Base-by-base conservation (phyloP, 2,797 vertebrate genomes). In the Myotis daubentonii region DNA sequence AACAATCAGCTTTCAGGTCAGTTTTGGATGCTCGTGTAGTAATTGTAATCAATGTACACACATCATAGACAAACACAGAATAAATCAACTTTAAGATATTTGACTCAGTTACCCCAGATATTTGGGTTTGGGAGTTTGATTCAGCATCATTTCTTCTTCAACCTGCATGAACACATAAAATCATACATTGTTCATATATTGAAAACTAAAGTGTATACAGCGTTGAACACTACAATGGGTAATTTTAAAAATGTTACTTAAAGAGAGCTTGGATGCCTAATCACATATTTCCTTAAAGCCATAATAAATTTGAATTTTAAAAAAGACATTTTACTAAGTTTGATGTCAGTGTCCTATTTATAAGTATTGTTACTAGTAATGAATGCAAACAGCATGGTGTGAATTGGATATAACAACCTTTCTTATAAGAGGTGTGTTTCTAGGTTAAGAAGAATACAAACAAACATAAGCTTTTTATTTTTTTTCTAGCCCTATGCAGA, bases 371-470 rank as follows among this genome's bases (percentile, higher is more conserved):
- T 84, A 57, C 20, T 62, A 81, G 57, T 23, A 78, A n/a, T 72
- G 44, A 88, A 87, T 85, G 68, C 47, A 88, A 33, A 89, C 20
- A n/a, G 12, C 11, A 36, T 62, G 68, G 7, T 55, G 9, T 66
- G 44, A 62, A 87, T 79, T n/a, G 96, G 84, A 62, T 89, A 91
- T 65, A 44, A 22, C 68, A 85, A 74, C 72, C 20, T 49, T 93
- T 97, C 28, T 97, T 92, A 94, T 88, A 97, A 87, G 82, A 96
- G 94, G 92, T 95, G n/a, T 8, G 15, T 90, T 97, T 87, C 72
- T 68, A 96, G 83, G 53, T 70, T 95, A 83, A 87, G 70, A 96
- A 74, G 96, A 95, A 53, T 74, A 12, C 74, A 57, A 79, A 55
- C 5, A 71, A 79, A 55, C 5, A 71, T 0, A 74, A 65, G 30